Evolutionary conservation across 2,888 invertebrate species (phyloP).

Genomic region (Dinocampus coccinellae): DNA sequence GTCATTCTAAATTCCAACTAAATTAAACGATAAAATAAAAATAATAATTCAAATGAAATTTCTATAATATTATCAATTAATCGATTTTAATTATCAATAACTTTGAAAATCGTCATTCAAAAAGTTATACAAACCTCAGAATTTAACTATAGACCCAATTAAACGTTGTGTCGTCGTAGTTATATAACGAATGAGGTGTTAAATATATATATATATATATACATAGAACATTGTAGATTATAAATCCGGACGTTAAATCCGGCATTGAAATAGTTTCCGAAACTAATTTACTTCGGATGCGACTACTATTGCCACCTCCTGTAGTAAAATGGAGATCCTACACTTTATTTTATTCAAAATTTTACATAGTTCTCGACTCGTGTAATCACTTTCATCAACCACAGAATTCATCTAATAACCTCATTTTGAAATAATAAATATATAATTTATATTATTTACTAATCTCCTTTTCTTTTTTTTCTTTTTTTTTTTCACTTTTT

Average conservation of each 20-base stretch:
- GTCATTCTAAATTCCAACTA: background rate
- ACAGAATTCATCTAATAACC: constrained; percentile 42
- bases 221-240: constrained; percentile 44
- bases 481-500: constrained; percentile 18
- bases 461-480: background rate
- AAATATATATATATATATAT: background rate
- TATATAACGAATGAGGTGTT: constrained; percentile 17
- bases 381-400: constrained; percentile 49
- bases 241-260: constrained; percentile 52
- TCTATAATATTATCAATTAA: constrained; percentile 48
- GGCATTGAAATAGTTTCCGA: constrained; percentile 59
- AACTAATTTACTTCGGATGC: constrained; percentile 56
- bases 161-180: constrained; percentile 28
- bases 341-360: constrained; percentile 45
- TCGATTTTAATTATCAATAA: constrained; percentile 56
- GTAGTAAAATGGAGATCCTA: constrained; percentile 22
- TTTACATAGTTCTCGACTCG: constrained; percentile 42
- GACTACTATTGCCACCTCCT: constrained; percentile 2
- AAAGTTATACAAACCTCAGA: constrained; percentile 26
- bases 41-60: background rate
- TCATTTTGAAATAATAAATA: background rate
- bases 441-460: background rate
- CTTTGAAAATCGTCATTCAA: constrained; percentile 50
- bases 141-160: constrained; percentile 11
- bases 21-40: background rate